Conservation (phyloP, 2,113 vertebrate genomes). For the zebrafish (Danio rerio) region DNA sequence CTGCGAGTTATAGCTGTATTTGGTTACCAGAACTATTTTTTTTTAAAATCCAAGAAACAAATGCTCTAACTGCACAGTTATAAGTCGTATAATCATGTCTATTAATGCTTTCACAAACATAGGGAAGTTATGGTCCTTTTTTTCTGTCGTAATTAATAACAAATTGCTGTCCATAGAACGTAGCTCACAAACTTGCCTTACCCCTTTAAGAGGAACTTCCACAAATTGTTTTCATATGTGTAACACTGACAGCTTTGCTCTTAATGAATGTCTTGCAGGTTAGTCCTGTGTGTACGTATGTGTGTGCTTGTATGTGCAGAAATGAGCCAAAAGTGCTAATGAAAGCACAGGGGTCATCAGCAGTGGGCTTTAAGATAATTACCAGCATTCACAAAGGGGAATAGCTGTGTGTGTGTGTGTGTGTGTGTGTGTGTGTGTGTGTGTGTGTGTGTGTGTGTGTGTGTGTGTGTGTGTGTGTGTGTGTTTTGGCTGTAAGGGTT, state of each 20-base stretch:
- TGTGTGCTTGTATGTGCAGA: conserved; percentile 32
- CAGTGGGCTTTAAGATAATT: conserved; percentile 40
- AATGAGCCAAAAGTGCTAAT: conserved; percentile 31
- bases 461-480: background rate
- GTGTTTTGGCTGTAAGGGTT: conserved; percentile 3
- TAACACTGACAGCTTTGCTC: conserved; percentile 2
- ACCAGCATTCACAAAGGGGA: conserved; percentile 28
- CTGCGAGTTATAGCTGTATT: background rate
- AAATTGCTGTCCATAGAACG: too few species aligned
- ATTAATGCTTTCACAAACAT: too few species aligned
- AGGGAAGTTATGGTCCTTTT: too few species aligned
- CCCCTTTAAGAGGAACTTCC: background rate
- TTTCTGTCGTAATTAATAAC: background rate
- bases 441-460: background rate
- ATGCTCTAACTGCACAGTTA: too few species aligned
- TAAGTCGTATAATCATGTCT: too few species aligned
- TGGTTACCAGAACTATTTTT: too few species aligned
- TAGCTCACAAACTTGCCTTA: background rate
- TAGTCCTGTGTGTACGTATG: conserved; percentile 23
- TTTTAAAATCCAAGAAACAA: too few species aligned
- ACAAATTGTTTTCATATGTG: conserved; percentile 6
- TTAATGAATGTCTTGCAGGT: conserved; percentile 19
- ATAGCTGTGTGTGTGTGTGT: background rate
- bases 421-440: background rate
- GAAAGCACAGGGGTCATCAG: conserved; percentile 41